Conservation (phyloP, 35 echinoderm and acorn worm genomes). For the Apostichopus parvimensis region DNA sequence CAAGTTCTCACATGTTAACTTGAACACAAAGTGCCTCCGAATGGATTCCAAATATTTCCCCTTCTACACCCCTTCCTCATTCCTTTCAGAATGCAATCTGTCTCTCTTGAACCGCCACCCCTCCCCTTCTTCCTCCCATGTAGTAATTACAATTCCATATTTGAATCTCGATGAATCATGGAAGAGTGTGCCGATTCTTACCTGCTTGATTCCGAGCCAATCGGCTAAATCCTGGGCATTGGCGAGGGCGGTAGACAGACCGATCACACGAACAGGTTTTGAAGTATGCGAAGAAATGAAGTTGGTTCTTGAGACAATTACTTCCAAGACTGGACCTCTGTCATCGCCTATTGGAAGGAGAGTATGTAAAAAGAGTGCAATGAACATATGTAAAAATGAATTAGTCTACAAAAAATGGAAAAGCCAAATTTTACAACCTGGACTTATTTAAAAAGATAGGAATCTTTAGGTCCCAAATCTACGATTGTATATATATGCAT, state of each 20-base stretch:
- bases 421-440: not conserved
- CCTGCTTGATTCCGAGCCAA: constrained; percentile 94
- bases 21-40: too few species aligned
- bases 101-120: not conserved
- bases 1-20: too few species aligned
- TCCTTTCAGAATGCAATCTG: not conserved
- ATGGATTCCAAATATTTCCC: not conserved
- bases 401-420: not conserved
- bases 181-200: constrained; percentile 14
- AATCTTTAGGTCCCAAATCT: too few species aligned
- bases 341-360: constrained; percentile 68
- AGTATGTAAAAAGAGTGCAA: not conserved
- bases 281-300: constrained; percentile 96
- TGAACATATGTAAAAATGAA: not conserved
- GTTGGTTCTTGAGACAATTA: constrained; percentile 95
- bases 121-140: not conserved
- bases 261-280: constrained; percentile 76
- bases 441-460: too few species aligned
- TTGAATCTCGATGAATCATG: too few species aligned
- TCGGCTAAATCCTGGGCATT: constrained; percentile 95
- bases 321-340: constrained; percentile 91
- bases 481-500: too few species aligned
- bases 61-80: not conserved
- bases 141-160: too few species aligned
- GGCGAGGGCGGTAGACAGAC: constrained; percentile 91